phyloP scores from a whole-genome alignment of 2,797 vertebrate species.

The Brachyrhaphis roseni region DNA sequence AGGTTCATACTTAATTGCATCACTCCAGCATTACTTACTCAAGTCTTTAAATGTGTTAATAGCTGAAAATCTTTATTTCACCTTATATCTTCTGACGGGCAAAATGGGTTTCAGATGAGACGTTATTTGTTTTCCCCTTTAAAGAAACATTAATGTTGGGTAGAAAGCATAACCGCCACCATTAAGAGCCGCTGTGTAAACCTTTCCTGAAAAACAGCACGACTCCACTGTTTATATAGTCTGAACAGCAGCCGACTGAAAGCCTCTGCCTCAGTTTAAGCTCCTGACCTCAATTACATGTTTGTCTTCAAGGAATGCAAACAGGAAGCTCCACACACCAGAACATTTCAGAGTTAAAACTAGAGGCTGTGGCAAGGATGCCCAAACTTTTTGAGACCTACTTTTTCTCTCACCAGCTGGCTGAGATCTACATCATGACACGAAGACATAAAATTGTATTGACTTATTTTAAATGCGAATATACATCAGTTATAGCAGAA shows the following conservation, averaged over 20 bases:
- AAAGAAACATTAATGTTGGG: background rate
- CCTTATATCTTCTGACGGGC: background rate
- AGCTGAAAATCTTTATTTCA: background rate
- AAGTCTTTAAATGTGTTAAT: background rate
- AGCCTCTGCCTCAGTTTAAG: background rate
- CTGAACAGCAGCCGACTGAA: background rate
- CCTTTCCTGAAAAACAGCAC: background rate
- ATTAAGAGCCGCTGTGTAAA: background rate
- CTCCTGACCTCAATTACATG: constrained; percentile 1
- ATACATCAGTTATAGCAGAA: too few species aligned
- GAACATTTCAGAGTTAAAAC: background rate
- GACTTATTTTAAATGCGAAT: too few species aligned
- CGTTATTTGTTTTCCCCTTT: background rate
- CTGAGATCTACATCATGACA: too few species aligned
- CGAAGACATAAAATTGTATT: background rate
- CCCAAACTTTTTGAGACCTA: too few species aligned
- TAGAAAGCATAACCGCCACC: background rate
- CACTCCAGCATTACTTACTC: background rate
- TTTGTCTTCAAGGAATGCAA: background rate
- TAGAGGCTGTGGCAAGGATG: background rate
- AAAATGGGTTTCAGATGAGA: background rate
- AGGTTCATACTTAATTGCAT: background rate
- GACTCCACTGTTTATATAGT: background rate
- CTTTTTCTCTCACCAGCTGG: too few species aligned
- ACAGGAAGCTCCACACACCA: background rate